These are phyloP conservation scores for Heterohyrax brucei DNA, from an alignment of 2,797 vertebrate genomes.

Conservation along the genomic window DNA sequence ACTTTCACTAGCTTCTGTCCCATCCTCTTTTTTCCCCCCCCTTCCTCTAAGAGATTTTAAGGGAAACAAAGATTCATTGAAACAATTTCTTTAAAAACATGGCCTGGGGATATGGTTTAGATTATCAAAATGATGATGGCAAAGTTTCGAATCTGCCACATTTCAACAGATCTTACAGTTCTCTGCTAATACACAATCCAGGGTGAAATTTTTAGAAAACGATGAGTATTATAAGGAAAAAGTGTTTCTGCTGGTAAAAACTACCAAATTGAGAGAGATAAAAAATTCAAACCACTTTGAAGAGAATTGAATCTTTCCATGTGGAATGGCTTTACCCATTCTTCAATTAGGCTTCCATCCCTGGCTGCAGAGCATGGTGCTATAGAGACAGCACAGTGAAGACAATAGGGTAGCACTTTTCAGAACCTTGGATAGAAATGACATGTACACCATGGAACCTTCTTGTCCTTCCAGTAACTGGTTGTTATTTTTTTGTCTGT, in stretches of 20 bases:
- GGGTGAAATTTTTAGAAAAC: slow-evolving; percentile 29
- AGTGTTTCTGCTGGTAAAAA: slow-evolving; percentile 40
- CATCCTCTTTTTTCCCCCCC: not conserved
- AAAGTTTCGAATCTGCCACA: slow-evolving; percentile 24
- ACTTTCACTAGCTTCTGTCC: slow-evolving; percentile 9
- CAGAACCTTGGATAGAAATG: slow-evolving; percentile 84
- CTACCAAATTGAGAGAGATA: slow-evolving; percentile 29
- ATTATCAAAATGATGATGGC: not conserved
- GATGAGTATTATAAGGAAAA: not conserved
- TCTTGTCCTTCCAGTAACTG: slow-evolving; percentile 87
- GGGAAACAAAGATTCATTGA: slow-evolving; percentile 1
- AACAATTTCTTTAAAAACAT: slow-evolving; percentile 16
- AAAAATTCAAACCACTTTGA: slow-evolving; percentile 33
- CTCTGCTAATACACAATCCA: slow-evolving; percentile 37
- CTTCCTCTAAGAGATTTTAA: slow-evolving; percentile 9
- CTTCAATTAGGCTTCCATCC: not conserved
- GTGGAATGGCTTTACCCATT: not conserved
- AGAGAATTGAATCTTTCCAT: slow-evolving; percentile 1
- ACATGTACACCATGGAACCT: slow-evolving; percentile 79
- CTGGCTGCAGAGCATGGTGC: too few relatives aligned
- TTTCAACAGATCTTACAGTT: not conserved
- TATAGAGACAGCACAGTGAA: not conserved
- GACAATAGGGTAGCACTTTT: slow-evolving; percentile 82
- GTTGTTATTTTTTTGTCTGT: not conserved
- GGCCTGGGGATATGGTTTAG: not conserved